Conservation (phyloP, 2,113 vertebrate species). For the Gymnogyps californianus region DNA sequence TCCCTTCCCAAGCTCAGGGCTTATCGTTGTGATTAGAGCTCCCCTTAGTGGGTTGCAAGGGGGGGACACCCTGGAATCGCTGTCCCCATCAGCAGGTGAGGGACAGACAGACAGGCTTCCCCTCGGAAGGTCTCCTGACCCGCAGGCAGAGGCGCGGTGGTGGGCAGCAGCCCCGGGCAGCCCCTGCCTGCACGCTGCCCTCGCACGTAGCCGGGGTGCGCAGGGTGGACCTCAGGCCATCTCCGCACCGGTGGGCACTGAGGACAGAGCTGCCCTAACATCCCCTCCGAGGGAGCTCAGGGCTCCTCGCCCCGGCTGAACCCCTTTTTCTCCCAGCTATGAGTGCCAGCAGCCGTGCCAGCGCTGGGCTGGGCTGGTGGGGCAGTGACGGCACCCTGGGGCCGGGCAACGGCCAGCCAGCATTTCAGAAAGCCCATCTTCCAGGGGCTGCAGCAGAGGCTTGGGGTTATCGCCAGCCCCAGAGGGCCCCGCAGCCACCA, state of each 20-base stretch:
- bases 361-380: rapidly evolving
- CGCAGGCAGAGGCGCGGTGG: rapidly evolving
- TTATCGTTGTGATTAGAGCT: constrained; percentile 57
- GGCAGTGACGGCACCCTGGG: no score
- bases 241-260: rapidly evolving
- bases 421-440: not conserved
- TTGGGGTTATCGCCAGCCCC: not conserved
- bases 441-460: not conserved
- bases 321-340: rapidly evolving
- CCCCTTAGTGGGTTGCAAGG: constrained; percentile 52
- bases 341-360: rapidly evolving
- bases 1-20: no score
- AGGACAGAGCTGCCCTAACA: not conserved
- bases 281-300: rapidly evolving
- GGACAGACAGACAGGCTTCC: not conserved
- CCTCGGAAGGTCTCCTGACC: not conserved
- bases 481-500: not conserved
- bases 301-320: not conserved
- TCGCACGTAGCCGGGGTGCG: not conserved
- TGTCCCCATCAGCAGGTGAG: not conserved
- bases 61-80: not conserved
- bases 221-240: not conserved
- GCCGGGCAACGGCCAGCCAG: rapidly evolving
- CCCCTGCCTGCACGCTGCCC: not conserved
- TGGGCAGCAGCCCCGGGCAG: not conserved